Conservation (phyloP, 1,140 invertebrate genomes). For the Colletes latitarsis region DNA sequence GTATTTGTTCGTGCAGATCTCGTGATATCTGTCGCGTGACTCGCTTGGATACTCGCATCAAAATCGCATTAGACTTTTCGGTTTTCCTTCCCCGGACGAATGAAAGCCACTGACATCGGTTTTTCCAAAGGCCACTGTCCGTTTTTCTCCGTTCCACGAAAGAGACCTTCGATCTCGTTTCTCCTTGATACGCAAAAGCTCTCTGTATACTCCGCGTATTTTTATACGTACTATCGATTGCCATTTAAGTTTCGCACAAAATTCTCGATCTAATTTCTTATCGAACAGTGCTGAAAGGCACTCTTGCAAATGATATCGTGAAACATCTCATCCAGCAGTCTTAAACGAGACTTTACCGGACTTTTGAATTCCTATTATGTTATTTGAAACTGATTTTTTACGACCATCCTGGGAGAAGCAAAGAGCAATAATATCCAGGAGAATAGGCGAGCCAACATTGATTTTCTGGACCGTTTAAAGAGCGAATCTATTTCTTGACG, state of each 20-base stretch:
- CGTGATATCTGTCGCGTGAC: too few relatives aligned
- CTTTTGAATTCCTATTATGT: too few relatives aligned
- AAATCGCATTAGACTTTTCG: conserved; percentile 25
- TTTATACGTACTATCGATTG: background rate
- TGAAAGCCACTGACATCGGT: background rate
- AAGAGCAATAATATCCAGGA: background rate
- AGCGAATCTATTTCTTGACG: conserved; percentile 42
- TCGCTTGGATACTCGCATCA: conserved; percentile 10
- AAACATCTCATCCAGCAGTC: too few relatives aligned
- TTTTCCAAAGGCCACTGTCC: background rate
- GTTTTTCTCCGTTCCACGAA: background rate
- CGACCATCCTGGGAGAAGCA: too few relatives aligned
- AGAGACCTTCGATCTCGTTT: background rate
- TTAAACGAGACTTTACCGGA: too few relatives aligned
- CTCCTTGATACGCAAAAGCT: background rate
- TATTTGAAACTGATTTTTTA: too few relatives aligned
- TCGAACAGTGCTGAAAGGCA: too few relatives aligned
- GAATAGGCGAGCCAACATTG: conserved; percentile 42
- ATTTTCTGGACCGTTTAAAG: conserved; percentile 60
- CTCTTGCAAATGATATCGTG: too few relatives aligned
- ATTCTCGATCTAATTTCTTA: too few relatives aligned
- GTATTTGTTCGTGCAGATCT: too few relatives aligned
- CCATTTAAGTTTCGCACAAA: too few relatives aligned
- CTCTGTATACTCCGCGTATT: background rate
- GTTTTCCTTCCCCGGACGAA: background rate